Evolutionary conservation across 1,140 invertebrate species (phyloP), one percentile per base, ranked within the genome.

Genomic region (Nautilus pompilius): DNA sequence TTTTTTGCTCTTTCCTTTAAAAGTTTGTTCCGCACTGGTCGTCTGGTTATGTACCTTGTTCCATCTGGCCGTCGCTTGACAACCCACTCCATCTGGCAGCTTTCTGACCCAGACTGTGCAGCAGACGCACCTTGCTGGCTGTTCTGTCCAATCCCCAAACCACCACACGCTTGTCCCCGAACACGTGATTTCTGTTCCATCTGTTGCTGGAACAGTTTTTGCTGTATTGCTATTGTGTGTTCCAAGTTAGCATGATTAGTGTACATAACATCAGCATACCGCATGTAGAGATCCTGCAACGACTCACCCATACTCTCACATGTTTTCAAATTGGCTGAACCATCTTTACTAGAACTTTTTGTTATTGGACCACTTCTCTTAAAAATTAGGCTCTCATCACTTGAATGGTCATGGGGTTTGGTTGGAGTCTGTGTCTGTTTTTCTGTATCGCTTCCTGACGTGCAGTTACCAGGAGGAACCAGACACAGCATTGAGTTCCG

Each of bases 11-110:
- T 76, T 70, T 90, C 90, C 71, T 88, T 89, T 28, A 90, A 78
- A 34, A 90, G 82, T 62, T 88, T 85, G 79, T 87, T 90, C 36
- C 90, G 82, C 0, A 90, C 86, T 5, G 90, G 89, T 24, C 90
- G 80, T 36, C 89, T 83, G 0, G 90, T 90, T 66, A 93, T 91
- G 75, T 93, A 93, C 45, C 91, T 84, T 0, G 89, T 88, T 4
- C 91, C 91, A 75, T 93, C 91, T 2, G 90, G 87, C 55, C 90
- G 82, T 30, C 89, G 85, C 71, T 92, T 93, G 0, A 93, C 90
- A 75, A 92, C 90, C 90, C 90, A 91, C 64, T 90, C 89, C 89
- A 90, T 90, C 61, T 79, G 71, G 46, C 71, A 68, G 46, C 55
- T 54, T 6, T 62, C 48, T 41, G 63, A 62, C n/a, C 34, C 60